Percentiles rank a stretch among this genome's conserved stretches.
Conservation (phyloP, 2,888 invertebrate species). For the Choreutis nemorana region DNA sequence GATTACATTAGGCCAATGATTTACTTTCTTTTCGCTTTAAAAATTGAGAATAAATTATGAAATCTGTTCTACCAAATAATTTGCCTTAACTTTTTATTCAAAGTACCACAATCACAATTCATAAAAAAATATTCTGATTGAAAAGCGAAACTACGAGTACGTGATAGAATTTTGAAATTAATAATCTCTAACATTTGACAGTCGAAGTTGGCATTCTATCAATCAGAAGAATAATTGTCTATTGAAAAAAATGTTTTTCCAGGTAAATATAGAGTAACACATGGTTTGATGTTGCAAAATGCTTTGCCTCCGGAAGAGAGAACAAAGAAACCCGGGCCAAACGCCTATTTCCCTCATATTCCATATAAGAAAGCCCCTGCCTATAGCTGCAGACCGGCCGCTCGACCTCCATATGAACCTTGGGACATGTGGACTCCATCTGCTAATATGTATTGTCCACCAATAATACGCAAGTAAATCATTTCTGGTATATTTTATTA, state of each 20-base stretch:
- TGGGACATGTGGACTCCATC: constrained; percentile 47
- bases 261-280: constrained; percentile 28
- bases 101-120: too few relatives aligned
- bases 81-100: too few relatives aligned
- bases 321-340: constrained; percentile 24
- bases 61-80: too few relatives aligned
- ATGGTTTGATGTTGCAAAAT: constrained; percentile 26
- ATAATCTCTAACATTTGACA: too few relatives aligned
- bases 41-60: too few relatives aligned
- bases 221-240: too few relatives aligned
- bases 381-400: constrained; percentile 26
- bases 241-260: constrained; percentile 1
- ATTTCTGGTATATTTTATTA: background rate
- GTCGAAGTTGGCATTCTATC: too few relatives aligned
- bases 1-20: too few relatives aligned
- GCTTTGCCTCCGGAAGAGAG: constrained; percentile 18
- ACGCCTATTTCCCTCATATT: constrained; percentile 18
- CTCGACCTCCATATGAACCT: constrained; percentile 27
- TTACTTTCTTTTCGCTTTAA: background rate
- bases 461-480: constrained; percentile 25
- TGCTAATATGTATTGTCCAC: constrained; percentile 46
- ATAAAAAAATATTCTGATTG: too few relatives aligned
- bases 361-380: constrained; percentile 29
- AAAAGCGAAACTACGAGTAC: too few relatives aligned
- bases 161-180: too few relatives aligned